These are phyloP conservation scores for Pteropus alecto DNA, from an alignment of 2,113 vertebrate genomes.

Conservation along the genomic window DNA sequence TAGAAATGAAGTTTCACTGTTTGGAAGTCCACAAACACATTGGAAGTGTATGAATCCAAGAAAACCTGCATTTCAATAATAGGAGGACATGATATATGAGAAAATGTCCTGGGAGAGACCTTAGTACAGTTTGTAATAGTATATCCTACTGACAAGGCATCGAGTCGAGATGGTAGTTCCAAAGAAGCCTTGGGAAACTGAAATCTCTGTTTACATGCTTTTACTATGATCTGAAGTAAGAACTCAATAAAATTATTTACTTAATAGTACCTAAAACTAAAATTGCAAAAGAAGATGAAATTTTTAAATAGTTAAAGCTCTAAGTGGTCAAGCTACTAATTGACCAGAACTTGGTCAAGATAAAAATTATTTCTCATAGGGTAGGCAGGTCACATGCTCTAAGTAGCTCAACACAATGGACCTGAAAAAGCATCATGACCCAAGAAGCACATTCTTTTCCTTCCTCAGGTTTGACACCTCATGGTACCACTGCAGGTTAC, in stretches of 20 bases:
- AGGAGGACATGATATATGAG: not conserved
- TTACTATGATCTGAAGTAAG: not conserved
- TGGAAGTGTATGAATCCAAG: not conserved
- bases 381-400: constrained; percentile 29
- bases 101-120: not conserved
- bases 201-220: constrained; percentile 39
- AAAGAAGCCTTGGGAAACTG: not conserved
- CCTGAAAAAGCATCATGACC: constrained; percentile 74
- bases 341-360: constrained; percentile 18
- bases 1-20: not conserved
- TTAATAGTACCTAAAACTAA: constrained; percentile 40
- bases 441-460: constrained; percentile 73
- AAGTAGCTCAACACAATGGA: constrained; percentile 19
- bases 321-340: constrained; percentile 43
- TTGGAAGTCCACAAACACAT: not conserved
- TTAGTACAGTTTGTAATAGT: not conserved
- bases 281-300: constrained; percentile 22
- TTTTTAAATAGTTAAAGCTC: constrained; percentile 41
- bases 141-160: not conserved
- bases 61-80: not conserved
- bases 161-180: not conserved
- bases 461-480: constrained; percentile 71
- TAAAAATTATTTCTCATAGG: constrained; percentile 11
- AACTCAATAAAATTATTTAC: not conserved
- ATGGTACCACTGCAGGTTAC: constrained; percentile 75